Conservation (phyloP, 2,113 vertebrate genomes). For the Crotalus helleri region DNA sequence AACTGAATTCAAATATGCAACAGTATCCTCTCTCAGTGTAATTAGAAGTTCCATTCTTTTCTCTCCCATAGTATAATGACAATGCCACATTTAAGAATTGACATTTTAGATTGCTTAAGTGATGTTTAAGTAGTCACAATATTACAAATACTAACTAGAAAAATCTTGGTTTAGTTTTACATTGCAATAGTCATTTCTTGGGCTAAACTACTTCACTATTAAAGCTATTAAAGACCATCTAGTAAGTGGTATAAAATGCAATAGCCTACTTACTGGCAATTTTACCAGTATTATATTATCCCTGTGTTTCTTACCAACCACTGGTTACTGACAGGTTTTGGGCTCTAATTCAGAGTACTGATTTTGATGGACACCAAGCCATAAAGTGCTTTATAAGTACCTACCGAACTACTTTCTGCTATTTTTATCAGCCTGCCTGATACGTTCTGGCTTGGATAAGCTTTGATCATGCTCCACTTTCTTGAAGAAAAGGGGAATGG, state of each 20-base stretch:
- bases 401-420: background rate
- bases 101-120: background rate
- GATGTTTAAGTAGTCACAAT: background rate
- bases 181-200: background rate
- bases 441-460: background rate
- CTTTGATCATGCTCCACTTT: background rate
- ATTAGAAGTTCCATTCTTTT: background rate
- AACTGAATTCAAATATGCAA: background rate
- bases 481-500: background rate
- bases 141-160: background rate
- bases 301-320: background rate
- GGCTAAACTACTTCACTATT: background rate
- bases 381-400: background rate
- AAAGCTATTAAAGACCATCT: background rate
- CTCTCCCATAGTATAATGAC: background rate
- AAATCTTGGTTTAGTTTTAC: background rate
- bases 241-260: background rate
- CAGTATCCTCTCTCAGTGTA: background rate
- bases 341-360: background rate
- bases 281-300: background rate
- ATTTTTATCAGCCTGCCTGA: background rate
- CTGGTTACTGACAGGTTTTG: background rate
- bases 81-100: background rate
- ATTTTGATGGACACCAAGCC: background rate
- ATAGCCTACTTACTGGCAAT: background rate